phyloP scores from a whole-genome alignment of 2,113 vertebrate species.

The Galemys pyrenaicus region DNA sequence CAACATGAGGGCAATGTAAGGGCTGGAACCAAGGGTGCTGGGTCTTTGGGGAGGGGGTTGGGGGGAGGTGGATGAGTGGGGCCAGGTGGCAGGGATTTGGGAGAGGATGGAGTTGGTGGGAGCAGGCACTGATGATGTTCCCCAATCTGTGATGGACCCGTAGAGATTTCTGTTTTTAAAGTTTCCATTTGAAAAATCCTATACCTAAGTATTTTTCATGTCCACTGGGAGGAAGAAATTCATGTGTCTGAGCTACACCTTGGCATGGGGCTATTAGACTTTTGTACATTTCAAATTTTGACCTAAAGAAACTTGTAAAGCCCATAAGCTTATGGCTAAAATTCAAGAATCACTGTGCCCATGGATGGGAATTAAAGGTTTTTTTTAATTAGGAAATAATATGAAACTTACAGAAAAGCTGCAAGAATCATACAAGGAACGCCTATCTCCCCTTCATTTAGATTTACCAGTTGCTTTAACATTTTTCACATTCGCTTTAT shows the following conservation, averaged over 20 bases:
- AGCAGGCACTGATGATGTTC: fast-evolving
- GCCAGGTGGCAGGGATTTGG: background rate
- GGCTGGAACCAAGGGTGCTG: fast-evolving
- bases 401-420: background rate
- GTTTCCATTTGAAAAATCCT: background rate
- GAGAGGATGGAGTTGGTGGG: fast-evolving
- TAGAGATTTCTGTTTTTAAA: background rate
- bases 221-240: background rate
- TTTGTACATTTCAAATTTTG: background rate
- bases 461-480: fast-evolving
- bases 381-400: background rate
- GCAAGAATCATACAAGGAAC: background rate
- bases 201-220: background rate
- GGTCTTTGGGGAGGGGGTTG: background rate
- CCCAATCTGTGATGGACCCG: background rate
- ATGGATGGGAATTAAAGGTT: background rate
- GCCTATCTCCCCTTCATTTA: fast-evolving
- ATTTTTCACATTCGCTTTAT: background rate
- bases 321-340: background rate
- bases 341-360: background rate
- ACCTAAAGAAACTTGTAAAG: background rate
- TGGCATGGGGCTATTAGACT: background rate
- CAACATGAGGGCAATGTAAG: constrained; percentile 99
- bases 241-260: background rate
- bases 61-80: no score